Base-by-base conservation (phyloP, 2,113 vertebrate genomes). In the Megaptera novaeangliae region DNA sequence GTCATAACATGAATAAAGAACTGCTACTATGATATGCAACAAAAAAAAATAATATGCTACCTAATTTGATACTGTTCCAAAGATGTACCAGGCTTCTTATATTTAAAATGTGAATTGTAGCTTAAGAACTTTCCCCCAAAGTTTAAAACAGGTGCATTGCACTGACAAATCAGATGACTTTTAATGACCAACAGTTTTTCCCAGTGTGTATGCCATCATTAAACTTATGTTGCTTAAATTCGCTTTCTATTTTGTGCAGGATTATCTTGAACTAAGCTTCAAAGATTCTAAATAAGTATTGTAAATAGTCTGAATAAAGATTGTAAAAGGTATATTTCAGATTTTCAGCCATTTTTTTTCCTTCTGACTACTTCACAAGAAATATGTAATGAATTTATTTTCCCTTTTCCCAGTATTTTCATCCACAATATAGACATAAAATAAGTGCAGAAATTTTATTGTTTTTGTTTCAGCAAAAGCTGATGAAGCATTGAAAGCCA, bases 401-500 rank as follows among this genome's bases (percentile, higher is more conserved):
- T 90, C 63, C 20, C 29, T 92, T 84, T 92, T 15, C 44, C 61
- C 46, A 71, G 13, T 93, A 25, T 84, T 94, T 68, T 87, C 39
- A 69, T 46, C 71, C 64, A 64, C 8, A 39, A 36, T 55, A 0
- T 14, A 6, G 34, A 12, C 81, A 17, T 75, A 55, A 31, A 81
- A 59, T 66, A 69, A 96, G 0, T 82, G 34, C 31, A 61, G 63
- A 12, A 49, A 20, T 97, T n/a, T 55, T 36, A 25, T 92, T 97
- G 96, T 91, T 98, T 96, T 98, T 92, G 20, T 98, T 98, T 61
- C 77, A 99, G 99, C 99, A 57, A 99, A 99, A 98, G 99, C 99
- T 31, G 99, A 99, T 66, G 99, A 99, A 98, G 99, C 98, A 0
- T 90, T 99, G 93, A 99, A 99, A 98, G 99, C 99, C 92, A 99